phyloP scores from a whole-genome alignment of 37 sponge, comb jelly and placozoan genomes.

The Haliclona indistincta region DNA sequence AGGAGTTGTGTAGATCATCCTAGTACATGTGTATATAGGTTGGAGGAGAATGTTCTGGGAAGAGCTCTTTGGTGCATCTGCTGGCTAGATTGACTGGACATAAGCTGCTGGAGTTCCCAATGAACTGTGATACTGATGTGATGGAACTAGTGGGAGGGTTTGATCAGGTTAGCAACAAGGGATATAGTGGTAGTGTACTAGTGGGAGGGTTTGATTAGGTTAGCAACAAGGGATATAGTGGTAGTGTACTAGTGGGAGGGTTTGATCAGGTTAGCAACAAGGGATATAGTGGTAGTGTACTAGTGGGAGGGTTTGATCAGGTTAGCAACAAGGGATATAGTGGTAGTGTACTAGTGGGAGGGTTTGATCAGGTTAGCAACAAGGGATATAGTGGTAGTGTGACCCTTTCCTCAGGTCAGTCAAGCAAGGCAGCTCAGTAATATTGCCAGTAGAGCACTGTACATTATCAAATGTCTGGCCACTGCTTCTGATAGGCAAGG shows the following conservation, averaged over 20 bases:
- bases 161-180: conserved; percentile 76
- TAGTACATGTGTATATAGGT: conserved; percentile 48
- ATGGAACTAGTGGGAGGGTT: conserved; percentile 94
- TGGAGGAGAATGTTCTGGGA: conserved; percentile 79
- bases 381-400: not conserved
- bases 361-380: conserved; percentile 89
- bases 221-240: not conserved
- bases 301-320: conserved; percentile 98
- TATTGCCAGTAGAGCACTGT: not conserved
- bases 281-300: conserved; percentile 29
- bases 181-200: not conserved
- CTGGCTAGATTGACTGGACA: conserved; percentile 85
- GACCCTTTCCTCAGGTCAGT: not conserved
- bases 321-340: conserved; percentile 25
- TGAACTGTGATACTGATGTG: conserved; percentile 91
- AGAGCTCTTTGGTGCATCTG: conserved; percentile 60
- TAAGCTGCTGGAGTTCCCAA: conserved; percentile 86
- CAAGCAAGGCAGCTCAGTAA: not conserved
- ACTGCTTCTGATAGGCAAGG: not conserved
- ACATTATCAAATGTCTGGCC: not conserved
- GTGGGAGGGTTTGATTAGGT: conserved; percentile 88
- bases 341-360: conserved; percentile 81
- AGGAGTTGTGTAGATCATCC: not conserved
- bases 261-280: conserved; percentile 85
- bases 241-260: conserved; percentile 86